A percentile compares a stretch with the other conserved stretches of the same genome.
Conservation (phyloP, 2,888 invertebrate genomes). For the Omphaloscelis lunosa region DNA sequence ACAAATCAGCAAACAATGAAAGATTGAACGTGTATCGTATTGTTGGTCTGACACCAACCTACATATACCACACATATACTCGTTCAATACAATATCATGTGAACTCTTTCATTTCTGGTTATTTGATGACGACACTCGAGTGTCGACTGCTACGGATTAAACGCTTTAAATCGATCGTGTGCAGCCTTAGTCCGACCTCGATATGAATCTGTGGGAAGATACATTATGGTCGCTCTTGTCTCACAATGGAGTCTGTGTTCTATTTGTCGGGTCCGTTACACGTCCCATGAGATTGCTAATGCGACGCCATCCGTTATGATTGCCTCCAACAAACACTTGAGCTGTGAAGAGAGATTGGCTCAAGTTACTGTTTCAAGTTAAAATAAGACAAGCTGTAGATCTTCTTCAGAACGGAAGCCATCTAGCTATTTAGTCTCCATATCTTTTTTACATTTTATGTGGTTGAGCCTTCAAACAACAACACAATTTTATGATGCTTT, state of each 20-base stretch:
- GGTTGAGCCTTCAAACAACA: background rate
- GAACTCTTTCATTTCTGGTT: slow-evolving; percentile 34
- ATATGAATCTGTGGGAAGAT: slow-evolving; percentile 83
- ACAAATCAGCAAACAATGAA: slow-evolving; percentile 58
- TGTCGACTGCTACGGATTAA: slow-evolving; percentile 21
- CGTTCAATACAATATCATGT: slow-evolving; percentile 34
- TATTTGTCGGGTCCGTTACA: slow-evolving; percentile 62
- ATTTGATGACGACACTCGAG: slow-evolving; percentile 31
- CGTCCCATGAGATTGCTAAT: slow-evolving; percentile 68
- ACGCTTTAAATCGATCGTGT: slow-evolving; percentile 63
- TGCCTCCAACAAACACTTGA: slow-evolving; percentile 60
- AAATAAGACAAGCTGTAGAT: slow-evolving; percentile 33
- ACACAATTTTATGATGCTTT: background rate
- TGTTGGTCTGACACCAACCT: slow-evolving; percentile 43
- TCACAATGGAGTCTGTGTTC: slow-evolving; percentile 68
- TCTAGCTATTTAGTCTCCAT: background rate
- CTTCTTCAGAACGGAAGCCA: slow-evolving; percentile 33
- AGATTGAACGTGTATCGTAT: slow-evolving; percentile 33
- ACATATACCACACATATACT: slow-evolving; percentile 5
- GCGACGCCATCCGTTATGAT: slow-evolving; percentile 67
- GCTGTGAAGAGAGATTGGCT: slow-evolving; percentile 40
- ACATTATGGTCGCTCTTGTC: slow-evolving; percentile 70
- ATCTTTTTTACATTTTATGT: background rate
- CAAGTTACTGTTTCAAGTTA: slow-evolving; percentile 36
- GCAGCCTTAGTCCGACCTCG: slow-evolving; percentile 74